Conservation (phyloP, 1,140 invertebrate species). For the Penaeus japonicus region DNA sequence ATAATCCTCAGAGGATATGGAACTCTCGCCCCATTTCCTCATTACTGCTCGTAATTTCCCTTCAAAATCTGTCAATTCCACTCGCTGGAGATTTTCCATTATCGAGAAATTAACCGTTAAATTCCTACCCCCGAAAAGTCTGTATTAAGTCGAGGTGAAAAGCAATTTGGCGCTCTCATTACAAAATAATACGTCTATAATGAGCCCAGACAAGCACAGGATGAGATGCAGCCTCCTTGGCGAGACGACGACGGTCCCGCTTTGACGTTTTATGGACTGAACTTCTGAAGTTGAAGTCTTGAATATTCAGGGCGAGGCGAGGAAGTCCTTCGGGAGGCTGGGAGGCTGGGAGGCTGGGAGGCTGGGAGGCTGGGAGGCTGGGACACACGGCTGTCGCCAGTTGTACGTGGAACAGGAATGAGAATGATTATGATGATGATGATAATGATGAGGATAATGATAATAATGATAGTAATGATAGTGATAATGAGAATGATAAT, state of each 20-base stretch:
- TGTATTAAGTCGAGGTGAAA: constrained; percentile 35
- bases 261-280: too few species aligned
- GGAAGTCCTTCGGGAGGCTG: too few species aligned
- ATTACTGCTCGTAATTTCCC: constrained; percentile 25
- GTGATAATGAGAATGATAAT: too few species aligned
- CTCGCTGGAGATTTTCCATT: constrained; percentile 39
- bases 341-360: too few species aligned
- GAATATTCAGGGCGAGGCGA: too few species aligned
- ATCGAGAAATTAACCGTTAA: constrained; percentile 38
- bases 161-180: constrained; percentile 28
- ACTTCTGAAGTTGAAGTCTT: too few species aligned
- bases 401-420: too few species aligned
- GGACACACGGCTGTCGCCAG: too few species aligned
- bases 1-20: constrained; percentile 35
- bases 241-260: neutral
- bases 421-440: too few species aligned
- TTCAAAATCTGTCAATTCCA: constrained; percentile 43
- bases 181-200: constrained; percentile 37
- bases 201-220: constrained; percentile 28
- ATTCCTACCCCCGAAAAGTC: neutral
- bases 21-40: constrained; percentile 13
- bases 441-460: too few species aligned
- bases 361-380: too few species aligned
- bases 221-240: constrained; percentile 8
- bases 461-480: too few species aligned